A percentile compares a stretch with the other conserved stretches of the same genome.
These are phyloP conservation scores for Nannospalax galili DNA, from an alignment of 2,113 vertebrate genomes.

Conservation along the genomic window DNA sequence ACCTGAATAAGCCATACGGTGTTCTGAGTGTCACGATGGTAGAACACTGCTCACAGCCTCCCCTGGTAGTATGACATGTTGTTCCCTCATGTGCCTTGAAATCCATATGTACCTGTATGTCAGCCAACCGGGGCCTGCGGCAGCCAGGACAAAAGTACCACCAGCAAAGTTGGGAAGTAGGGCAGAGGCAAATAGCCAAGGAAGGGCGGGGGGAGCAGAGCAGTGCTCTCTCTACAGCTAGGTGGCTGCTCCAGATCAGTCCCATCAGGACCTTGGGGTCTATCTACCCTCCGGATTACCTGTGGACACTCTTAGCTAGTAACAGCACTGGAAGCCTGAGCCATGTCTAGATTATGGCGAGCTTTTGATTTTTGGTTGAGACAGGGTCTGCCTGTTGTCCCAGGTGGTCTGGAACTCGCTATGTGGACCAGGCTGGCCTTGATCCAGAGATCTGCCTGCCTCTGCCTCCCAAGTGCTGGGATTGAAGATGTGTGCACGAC, in stretches of 20 bases:
- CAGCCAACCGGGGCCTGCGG: neutral
- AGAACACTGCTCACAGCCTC: neutral
- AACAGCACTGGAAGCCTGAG: neutral
- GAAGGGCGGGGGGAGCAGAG: fast-evolving
- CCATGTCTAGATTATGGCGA: fast-evolving
- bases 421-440: too few relatives aligned
- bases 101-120: neutral
- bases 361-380: neutral
- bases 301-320: neutral
- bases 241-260: fast-evolving
- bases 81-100: neutral
- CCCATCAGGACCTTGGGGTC: fast-evolving
- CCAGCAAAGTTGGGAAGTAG: too few relatives aligned
- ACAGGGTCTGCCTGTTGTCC: too few relatives aligned
- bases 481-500: too few relatives aligned
- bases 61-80: fast-evolving
- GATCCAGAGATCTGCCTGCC: too few relatives aligned
- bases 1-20: neutral
- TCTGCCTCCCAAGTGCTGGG: too few relatives aligned
- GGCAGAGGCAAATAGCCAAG: too few relatives aligned
- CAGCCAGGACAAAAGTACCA: neutral
- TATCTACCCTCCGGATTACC: too few relatives aligned
- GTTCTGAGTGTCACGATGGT: neutral
- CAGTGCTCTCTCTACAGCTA: fast-evolving
- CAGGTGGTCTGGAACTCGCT: too few relatives aligned